These are phyloP conservation scores for Pogonophryne albipinna DNA, from an alignment of 2,797 vertebrate species.

Conservation along the genomic window DNA sequence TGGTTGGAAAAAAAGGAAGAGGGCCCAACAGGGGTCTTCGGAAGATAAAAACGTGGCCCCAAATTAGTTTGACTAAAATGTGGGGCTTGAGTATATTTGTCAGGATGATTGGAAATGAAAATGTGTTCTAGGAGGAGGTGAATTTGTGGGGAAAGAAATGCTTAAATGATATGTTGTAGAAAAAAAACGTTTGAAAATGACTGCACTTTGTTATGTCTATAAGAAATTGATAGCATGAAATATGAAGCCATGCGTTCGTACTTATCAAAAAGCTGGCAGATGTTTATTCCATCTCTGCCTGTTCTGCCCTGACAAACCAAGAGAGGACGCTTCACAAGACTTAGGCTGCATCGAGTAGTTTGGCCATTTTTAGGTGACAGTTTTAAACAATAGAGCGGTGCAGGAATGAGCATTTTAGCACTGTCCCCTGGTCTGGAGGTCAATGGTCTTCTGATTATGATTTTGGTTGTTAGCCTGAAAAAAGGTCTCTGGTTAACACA, in stretches of 20 bases:
- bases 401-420: too few species aligned
- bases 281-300: constrained; percentile 39
- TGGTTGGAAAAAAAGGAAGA: constrained; percentile 11
- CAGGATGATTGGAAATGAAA: background rate
- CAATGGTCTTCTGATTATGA: too few species aligned
- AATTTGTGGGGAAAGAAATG: constrained; percentile 11
- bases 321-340: constrained; percentile 46
- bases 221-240: constrained; percentile 53
- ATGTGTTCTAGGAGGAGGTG: background rate
- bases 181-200: constrained; percentile 21
- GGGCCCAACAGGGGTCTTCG: constrained; percentile 5
- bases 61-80: background rate
- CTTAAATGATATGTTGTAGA: constrained; percentile 34
- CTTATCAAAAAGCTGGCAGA: constrained; percentile 46
- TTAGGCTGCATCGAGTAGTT: background rate
- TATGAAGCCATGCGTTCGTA: constrained; percentile 54
- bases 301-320: constrained; percentile 50
- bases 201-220: constrained; percentile 59
- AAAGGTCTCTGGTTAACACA: too few species aligned
- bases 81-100: constrained; percentile 3
- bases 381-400: background rate
- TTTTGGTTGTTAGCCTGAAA: too few species aligned
- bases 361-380: constrained; percentile 18
- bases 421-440: too few species aligned
- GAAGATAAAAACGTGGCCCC: constrained; percentile 1